Base-by-base conservation (phyloP, 2,888 invertebrate species). In the Cancer borealis region DNA sequence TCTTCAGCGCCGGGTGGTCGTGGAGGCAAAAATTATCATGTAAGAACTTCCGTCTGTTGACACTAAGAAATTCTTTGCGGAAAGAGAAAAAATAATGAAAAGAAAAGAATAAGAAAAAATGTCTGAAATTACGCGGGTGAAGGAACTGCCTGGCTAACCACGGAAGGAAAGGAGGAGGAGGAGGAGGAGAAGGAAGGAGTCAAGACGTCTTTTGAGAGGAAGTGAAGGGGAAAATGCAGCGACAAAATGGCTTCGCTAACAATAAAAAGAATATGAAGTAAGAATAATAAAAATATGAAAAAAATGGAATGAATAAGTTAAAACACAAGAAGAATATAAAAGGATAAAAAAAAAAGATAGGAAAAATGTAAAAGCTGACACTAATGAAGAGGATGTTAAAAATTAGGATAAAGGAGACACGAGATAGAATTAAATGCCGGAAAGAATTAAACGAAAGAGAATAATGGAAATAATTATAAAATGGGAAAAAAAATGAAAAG, bases 141-240 rank as follows among this genome's bases (percentile, higher is more conserved):
- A 21, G n/a, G n/a, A 66, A 66, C 17, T n/a, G 21, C 12, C 14
- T 54, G 14, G 54, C 12, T 54, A 54, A 54, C 66, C 66, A 66
- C 66, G 6, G 66, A 66, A n/a, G 21, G 66, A 66, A 66, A 66
- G 21, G 66, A 66, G n/a, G n/a, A 66, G 66, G 66, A 66, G 3
- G 66, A 66, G n/a, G 66, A 66, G n/a, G 66, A 66, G n/a, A n/a
- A 66, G 66, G 66, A 66, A 66, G n/a, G 66, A n/a, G 66, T 66
- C 21, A 66, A n/a, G 66, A 66, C n/a, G 66, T 66, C 66, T 66
- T 66, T 66, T 66, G 66, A 66, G 66, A 66, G 66, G 66, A 66
- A 66, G n/a, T n/a, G n/a, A 66, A n/a, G 66, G n/a, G 6, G 66
- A n/a, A 66, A 66, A 66, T 66, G 66, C n/a, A 21, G 1, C 66